Evolutionary conservation across 1,140 invertebrate species (phyloP), one percentile per base, ranked within the genome.

Genomic region (Pseudomyrmex pallidus): DNA sequence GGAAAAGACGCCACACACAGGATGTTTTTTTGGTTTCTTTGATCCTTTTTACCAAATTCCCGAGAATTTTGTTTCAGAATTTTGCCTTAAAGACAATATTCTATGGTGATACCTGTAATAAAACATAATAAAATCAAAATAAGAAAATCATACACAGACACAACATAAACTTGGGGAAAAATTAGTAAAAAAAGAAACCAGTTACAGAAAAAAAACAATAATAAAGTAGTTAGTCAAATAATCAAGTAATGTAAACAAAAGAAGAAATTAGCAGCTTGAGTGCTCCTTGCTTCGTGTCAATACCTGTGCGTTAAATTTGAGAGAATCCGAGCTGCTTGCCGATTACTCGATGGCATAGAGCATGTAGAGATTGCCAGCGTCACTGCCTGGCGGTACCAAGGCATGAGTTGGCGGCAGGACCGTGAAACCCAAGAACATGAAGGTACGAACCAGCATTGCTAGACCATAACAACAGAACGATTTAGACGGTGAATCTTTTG

Each of bases 341-440:
- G 92, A 95, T 94, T 96, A 96, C 95, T 97, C 96, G 94, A 97
- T 96, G 92, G 95, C 96, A 94, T 97, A 98, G 88, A 97, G 95
- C 96, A 98, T 96, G 94, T 97, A 97, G 88, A 97, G 94, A 92
- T 97, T 97, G 87, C 96, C 95, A 90, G 94, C 95, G 90, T 95
- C 95, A 89, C 95, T 95, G 91, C 93, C 95, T 89, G 94, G 95
- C 90, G 96, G 96, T 89, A 97, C 95, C 87, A 98, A 94, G n/a
- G 96, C 95, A 74, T 98, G 97, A 88, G 96, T 97, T 66, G 98
- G 98, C 57, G 97, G 95, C 85, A 99, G 95, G 62, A 97, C 95
- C 85, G 96, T 96, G 94, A 99, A 99, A 63, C 98, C 98, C 94
- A 99, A 96, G 95, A 99, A 99, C 97, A 99, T 98, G 96, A 99